Evolutionary conservation across 2,888 invertebrate genomes (phyloP), one percentile per base, ranked within the genome.

Genomic region (Pristionchus maxplancki): DNA sequence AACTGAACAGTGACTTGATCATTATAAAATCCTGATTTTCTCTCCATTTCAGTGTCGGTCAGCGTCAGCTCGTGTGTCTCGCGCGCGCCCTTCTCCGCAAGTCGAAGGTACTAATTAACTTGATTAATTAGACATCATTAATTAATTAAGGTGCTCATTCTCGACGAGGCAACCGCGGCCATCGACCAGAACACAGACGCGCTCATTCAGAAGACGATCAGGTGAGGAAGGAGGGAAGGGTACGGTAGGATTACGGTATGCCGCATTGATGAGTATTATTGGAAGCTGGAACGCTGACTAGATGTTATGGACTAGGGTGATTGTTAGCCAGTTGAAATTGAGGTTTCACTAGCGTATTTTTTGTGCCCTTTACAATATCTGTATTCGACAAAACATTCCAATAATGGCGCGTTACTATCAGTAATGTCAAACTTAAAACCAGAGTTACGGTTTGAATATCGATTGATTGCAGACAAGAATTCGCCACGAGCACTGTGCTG

Each of bases 91-190:
- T 95, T 83, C 93, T 96, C 48, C 92, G 95, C 24, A 95, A 95
- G 90, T 95, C 95, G 24, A 89, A 90, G 48, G 90, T 89, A 24
- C 92, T 31, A 37, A 48, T 40, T 53, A 48, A 17, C 17, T 17
- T 28, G 31, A 50, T 37, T 28, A 24, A 78, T 48, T 37, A 31
- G 13, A 11, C 71, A 67, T 87, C n/a, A 31, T 20, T 6, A n/a
- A 58, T 58, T n/a, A n/a, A n/a, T n/a, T 58, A 0, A 58, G 58
- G 87, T 94, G 5, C 92, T 96, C 44, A 97, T 98, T 24, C 92
- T 96, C 89, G 96, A 96, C 91, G 96, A 96, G 92, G 96, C 96
- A 1, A 96, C 96, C 5, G 96, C 96, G 0, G 95, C 96, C 1
- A 95, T 96, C 17, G 96, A 96, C 93, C 93, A 95, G 40, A 95